phyloP scores from a whole-genome alignment of 2,797 vertebrate genomes.

The Coendou prehensilis region DNA sequence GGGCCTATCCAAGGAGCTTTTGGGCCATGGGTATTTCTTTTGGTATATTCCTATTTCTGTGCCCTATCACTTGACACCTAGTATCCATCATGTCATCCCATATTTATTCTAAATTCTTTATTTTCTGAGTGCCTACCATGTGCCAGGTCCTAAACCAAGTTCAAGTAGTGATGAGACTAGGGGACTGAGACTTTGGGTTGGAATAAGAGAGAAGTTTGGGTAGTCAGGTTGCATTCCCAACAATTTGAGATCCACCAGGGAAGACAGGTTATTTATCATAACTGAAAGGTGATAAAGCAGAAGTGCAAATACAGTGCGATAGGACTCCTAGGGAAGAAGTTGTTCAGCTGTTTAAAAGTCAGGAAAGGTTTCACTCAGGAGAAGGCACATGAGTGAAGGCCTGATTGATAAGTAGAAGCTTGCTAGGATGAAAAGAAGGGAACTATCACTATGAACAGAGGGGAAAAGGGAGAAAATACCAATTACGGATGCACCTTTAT shows the following conservation, averaged over 20 bases:
- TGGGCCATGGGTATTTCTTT: neutral
- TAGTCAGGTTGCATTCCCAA: neutral
- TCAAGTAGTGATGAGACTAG: neutral
- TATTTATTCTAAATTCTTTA: constrained; percentile 1
- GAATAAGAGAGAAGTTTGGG: neutral
- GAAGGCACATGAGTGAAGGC: neutral
- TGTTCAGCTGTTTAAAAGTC: neutral
- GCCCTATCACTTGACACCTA: neutral
- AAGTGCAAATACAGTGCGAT: neutral
- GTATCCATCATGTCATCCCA: neutral
- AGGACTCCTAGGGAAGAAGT: neutral
- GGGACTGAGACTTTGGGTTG: neutral
- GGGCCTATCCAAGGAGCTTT: neutral
- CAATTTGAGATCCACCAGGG: neutral
- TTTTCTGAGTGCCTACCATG: neutral
- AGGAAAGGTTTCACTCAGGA: neutral
- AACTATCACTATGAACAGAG: neutral
- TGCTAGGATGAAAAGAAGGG: neutral
- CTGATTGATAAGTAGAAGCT: neutral
- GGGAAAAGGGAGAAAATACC: constrained; percentile 7
- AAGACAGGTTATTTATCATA: neutral
- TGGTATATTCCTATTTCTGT: neutral
- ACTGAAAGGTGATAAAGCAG: neutral
- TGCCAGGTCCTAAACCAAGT: neutral
- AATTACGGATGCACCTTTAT: neutral